Conservation (phyloP, 2,888 invertebrate genomes). For the Kuschelorhynchus macadamiae region DNA sequence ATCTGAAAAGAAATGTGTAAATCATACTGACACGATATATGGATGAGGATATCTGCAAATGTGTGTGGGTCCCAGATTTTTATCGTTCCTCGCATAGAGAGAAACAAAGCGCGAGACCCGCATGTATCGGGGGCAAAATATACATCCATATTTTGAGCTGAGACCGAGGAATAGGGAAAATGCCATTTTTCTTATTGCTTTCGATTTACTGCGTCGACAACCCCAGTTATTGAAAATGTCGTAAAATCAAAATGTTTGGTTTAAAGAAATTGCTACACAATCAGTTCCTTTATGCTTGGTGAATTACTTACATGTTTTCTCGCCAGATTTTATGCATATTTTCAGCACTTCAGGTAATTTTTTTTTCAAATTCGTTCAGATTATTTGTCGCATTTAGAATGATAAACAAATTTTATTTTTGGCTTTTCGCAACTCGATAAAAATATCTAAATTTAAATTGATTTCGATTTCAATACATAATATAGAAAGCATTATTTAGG, state of each 20-base stretch:
- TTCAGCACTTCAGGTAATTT: too few species aligned
- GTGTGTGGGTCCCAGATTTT: constrained; percentile 26
- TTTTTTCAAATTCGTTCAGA: too few species aligned
- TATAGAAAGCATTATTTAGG: too few species aligned
- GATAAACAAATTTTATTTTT: too few species aligned
- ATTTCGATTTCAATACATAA: too few species aligned
- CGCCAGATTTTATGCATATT: too few species aligned
- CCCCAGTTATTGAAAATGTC: constrained; percentile 26
- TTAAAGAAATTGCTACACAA: constrained; percentile 37
- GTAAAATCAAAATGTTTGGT: constrained; percentile 34
- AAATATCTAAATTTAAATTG: too few species aligned
- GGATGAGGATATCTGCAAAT: constrained; percentile 25
- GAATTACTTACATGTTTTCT: constrained; percentile 25
- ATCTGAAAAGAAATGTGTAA: constrained; percentile 21
- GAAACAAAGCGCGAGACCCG: constrained; percentile 31
- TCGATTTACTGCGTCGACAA: constrained; percentile 43
- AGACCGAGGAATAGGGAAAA: constrained; percentile 29
- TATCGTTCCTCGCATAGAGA: constrained; percentile 27
- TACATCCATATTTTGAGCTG: constrained; percentile 35
- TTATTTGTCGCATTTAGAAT: too few species aligned
- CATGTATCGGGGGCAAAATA: constrained; percentile 19
- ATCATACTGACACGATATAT: constrained; percentile 22
- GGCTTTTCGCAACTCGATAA: too few species aligned
- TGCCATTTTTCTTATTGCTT: constrained; percentile 41
- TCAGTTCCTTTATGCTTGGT: constrained; percentile 27